phyloP scores from a whole-genome alignment of 2,797 vertebrate genomes.

The Anguilla obscura region DNA sequence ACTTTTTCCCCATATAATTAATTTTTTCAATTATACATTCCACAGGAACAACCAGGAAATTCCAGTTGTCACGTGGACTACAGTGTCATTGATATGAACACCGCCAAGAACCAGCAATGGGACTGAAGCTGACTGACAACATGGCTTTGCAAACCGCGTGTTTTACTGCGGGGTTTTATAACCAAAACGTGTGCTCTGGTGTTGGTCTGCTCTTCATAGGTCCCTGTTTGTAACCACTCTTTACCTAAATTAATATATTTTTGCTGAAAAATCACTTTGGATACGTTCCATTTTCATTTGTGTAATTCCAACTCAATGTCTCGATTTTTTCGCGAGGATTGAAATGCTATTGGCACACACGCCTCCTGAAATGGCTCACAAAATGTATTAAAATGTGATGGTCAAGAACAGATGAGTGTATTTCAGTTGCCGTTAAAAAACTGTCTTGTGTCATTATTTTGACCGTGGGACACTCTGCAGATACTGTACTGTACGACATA shows the following conservation, averaged over 20 bases:
- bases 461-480: no score
- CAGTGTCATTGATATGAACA: neutral
- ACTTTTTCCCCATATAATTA: neutral
- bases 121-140: neutral
- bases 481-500: no score
- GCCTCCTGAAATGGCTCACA: neutral
- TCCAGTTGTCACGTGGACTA: conserved; percentile 5
- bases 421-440: no score
- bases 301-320: neutral
- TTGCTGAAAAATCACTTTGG: neutral
- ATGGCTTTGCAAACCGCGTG: neutral
- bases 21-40: neutral
- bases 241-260: neutral
- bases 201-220: neutral
- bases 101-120: neutral
- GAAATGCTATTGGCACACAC: neutral
- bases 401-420: no score
- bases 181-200: neutral
- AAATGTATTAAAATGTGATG: neutral
- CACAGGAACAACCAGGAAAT: conserved; percentile 6
- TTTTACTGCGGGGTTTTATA: neutral
- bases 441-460: no score
- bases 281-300: neutral
- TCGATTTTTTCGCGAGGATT: neutral
- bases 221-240: neutral